Evolutionary conservation across 2,113 vertebrate genomes (phyloP).

Genomic region (Anser cygnoides): DNA sequence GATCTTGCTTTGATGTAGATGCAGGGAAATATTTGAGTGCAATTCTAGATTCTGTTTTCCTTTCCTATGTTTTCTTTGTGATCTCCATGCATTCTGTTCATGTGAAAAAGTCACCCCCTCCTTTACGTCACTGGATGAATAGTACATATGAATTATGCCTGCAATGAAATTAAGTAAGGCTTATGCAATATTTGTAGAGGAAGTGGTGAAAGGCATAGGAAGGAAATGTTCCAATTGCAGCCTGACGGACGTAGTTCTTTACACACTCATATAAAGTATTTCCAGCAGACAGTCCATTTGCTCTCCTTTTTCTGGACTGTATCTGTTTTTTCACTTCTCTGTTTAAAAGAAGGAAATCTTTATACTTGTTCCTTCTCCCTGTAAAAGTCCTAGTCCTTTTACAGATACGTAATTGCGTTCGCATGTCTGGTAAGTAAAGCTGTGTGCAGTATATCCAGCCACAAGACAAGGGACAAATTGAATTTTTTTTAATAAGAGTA

Average conservation of each 20-base stretch:
- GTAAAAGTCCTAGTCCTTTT: neutral
- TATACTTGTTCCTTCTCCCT: neutral
- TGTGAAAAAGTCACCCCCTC: neutral
- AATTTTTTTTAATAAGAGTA: neutral
- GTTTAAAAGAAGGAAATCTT: neutral
- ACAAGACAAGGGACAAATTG: neutral
- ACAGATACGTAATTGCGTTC: neutral
- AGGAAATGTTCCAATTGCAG: neutral
- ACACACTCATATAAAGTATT: neutral
- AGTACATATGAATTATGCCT: neutral
- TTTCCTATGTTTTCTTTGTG: neutral
- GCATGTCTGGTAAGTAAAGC: neutral
- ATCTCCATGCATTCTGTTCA: neutral
- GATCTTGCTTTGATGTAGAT: neutral
- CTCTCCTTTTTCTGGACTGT: rapidly evolving
- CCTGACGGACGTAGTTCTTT: neutral
- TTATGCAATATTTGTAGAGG: neutral
- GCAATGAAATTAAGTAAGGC: neutral
- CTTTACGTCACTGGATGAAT: neutral
- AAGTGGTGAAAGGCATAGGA: neutral
- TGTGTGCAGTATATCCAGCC: neutral
- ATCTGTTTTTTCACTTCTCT: neutral
- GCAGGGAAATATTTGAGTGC: neutral
- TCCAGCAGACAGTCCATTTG: neutral
- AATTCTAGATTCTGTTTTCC: neutral